Conservation (phyloP, 2,113 vertebrate genomes). For the Albula goreensis region DNA sequence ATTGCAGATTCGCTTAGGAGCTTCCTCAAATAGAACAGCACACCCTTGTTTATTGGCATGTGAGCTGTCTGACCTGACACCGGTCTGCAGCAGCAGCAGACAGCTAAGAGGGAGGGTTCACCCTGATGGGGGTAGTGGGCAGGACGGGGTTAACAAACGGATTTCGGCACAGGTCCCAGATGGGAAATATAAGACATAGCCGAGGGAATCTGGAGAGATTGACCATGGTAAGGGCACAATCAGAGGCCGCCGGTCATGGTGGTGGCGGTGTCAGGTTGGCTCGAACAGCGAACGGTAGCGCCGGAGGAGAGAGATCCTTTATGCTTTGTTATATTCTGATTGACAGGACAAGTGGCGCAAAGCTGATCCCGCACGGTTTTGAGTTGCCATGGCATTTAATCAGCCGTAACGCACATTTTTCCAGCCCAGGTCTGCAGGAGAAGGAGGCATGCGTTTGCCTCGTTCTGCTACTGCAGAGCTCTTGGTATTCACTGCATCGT, state of each 20-base stretch:
- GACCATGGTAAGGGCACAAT: neutral
- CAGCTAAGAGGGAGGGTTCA: neutral
- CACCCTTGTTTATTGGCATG: neutral
- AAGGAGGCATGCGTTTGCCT: neutral
- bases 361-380: neutral
- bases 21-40: neutral
- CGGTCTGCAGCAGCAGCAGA: neutral
- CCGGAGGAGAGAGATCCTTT: neutral
- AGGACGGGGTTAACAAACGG: too few species aligned
- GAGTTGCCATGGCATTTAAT: slow-evolving; percentile 7
- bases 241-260: neutral
- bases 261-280: neutral
- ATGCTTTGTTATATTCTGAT: slow-evolving; percentile 10
- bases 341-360: slow-evolving; percentile 10
- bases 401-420: slow-evolving; percentile 1
- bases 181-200: neutral
- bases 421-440: neutral
- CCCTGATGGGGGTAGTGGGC: too few species aligned
- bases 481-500: neutral
- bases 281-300: neutral
- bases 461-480: neutral
- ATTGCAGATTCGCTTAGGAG: neutral
- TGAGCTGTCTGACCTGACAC: neutral
- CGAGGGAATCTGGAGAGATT: neutral
- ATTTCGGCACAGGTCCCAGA: neutral